Evolutionary conservation across 2,888 invertebrate genomes (phyloP), one percentile per base, ranked within the genome.

Genomic region (Anthophora plumipes): DNA sequence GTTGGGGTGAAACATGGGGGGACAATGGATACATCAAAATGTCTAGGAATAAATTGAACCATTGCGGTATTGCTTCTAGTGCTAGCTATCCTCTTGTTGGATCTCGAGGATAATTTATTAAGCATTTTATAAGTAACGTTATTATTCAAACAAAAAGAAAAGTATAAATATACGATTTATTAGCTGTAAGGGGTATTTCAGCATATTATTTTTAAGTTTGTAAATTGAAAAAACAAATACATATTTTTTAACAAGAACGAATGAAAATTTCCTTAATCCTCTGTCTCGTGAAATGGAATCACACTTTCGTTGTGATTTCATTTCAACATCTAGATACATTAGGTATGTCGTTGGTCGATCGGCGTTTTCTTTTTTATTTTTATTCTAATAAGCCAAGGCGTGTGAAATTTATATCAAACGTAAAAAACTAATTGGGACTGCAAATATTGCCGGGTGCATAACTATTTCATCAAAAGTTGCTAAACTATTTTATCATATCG

Each of bases 21-120:
- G 95, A 96, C 63, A 92, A 96, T 8, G 98, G 98, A 54, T 98
- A 97, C 94, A 96, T 98, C 90, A 96, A 96, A 94, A 98, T 98
- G 96, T 95, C 97, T 41, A 95, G 98, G 89, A 98, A 98, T 94
- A 95, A 94, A 89, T 90, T 96, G 46, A 98, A 98, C 94, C 95
- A 96, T 92, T 98, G 98, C 93, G 98, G 98, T 89, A 96, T 98
- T 93, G 98, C 98, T 71, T 94, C 96, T 60, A 93, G 95, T 83
- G 96, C 98, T 83, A 97, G 97, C 91, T 98, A 97, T 94, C 98
- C 98, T 39, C 95, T 97, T 73, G 97, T 98, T 88, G 48, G 60
- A 41, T 17, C 60, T 22, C 6, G 31, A 48, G 64, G 54, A 71
- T 79, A 66, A 48, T 54, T 52, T 20, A 1, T n/a, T 37, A 41